phyloP scores from a whole-genome alignment of 2,113 vertebrate species.

The Chloropsis cyanopogon region DNA sequence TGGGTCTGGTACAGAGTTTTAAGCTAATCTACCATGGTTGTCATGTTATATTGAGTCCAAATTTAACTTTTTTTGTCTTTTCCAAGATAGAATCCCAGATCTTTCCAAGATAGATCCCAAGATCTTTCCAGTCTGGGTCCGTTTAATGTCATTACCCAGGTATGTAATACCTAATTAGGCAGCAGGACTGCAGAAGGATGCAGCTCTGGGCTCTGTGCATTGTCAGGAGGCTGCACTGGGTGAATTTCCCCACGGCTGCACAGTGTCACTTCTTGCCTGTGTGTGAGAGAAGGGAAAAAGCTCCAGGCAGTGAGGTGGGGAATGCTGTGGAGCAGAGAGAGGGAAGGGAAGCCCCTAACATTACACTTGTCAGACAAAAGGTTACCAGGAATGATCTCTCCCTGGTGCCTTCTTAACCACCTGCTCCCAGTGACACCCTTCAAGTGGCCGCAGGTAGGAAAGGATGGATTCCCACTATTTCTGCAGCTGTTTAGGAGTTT shows the following conservation, averaged over 20 bases:
- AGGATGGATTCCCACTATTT: neutral
- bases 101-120: too few species aligned
- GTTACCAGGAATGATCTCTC: neutral
- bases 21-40: neutral
- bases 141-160: neutral
- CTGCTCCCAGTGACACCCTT: neutral
- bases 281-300: neutral
- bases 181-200: neutral
- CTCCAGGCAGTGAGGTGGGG: neutral
- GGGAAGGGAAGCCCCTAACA: neutral
- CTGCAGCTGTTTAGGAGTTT: neutral
- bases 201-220: neutral
- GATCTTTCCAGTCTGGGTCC: neutral
- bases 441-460: neutral
- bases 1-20: neutral
- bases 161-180: neutral
- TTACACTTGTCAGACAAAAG: neutral
- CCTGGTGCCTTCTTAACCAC: neutral
- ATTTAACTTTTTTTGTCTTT: neutral
- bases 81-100: too few species aligned
- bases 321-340: neutral
- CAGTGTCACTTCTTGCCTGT: neutral
- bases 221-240: neutral
- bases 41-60: neutral
- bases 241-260: fast-evolving